These are phyloP conservation scores for Macrotus californicus DNA, from an alignment of 2,113 vertebrate genomes.

Conservation along the genomic window DNA sequence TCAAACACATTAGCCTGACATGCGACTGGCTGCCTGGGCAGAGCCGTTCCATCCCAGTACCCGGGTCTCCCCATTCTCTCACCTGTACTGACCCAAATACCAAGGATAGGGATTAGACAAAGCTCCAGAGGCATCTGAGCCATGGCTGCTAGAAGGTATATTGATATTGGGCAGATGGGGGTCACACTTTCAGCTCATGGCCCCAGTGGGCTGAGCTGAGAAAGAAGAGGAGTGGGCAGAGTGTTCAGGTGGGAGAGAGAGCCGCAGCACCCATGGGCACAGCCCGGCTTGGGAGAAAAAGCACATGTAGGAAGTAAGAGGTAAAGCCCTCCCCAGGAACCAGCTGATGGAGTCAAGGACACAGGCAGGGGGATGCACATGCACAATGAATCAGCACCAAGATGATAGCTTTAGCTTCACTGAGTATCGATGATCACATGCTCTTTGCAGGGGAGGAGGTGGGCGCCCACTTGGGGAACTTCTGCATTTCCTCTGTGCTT, in stretches of 20 bases:
- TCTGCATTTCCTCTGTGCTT: rapidly evolving
- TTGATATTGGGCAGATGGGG: not conserved
- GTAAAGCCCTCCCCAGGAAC: not conserved
- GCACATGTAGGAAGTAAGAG: not conserved
- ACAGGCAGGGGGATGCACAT: rapidly evolving
- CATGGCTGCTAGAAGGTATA: not conserved
- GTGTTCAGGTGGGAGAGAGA: not conserved
- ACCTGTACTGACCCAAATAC: not conserved
- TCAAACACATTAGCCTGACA: not conserved
- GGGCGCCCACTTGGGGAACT: not conserved
- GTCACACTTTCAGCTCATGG: not conserved
- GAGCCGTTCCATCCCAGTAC: not conserved
- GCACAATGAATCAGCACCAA: not conserved
- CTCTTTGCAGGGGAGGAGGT: not conserved
- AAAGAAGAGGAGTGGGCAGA: not conserved
- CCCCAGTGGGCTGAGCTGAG: not conserved
- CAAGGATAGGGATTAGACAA: not conserved
- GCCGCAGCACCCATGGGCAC: no score
- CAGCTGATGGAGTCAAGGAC: rapidly evolving
- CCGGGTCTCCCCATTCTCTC: no score
- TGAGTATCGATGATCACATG: not conserved
- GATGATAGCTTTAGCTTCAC: not conserved
- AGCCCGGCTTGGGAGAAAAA: not conserved
- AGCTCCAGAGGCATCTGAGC: not conserved
- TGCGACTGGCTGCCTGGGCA: no score